Evolutionary conservation across 2,113 vertebrate genomes (phyloP).

Genomic region (Sminthopsis crassicaudata): DNA sequence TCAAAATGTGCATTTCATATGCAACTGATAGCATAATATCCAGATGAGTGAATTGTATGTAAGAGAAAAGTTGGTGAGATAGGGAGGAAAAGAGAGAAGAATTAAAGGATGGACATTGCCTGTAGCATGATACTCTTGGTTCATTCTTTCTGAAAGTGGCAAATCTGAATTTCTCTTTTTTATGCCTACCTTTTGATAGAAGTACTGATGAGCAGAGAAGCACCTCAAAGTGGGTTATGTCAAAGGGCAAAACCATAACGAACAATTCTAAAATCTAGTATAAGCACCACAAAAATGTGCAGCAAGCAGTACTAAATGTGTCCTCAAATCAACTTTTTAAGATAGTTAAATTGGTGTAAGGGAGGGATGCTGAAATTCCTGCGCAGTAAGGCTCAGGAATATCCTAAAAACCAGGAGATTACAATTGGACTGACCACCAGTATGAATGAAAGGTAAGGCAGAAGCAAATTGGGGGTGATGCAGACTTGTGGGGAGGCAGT

Average conservation of each 20-base stretch:
- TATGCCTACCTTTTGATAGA: background rate
- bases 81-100: background rate
- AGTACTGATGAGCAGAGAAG: fast-evolving
- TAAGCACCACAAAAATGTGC: background rate
- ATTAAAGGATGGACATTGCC: background rate
- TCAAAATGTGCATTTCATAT: background rate
- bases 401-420: background rate
- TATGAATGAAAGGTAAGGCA: background rate
- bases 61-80: background rate
- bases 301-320: background rate
- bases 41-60: background rate
- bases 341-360: background rate
- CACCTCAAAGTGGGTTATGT: background rate
- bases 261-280: background rate
- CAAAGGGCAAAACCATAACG: background rate
- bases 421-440: background rate
- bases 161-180: background rate
- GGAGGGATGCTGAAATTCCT: background rate
- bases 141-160: background rate
- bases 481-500: background rate
- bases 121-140: background rate
- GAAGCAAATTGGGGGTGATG: background rate
- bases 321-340: background rate
- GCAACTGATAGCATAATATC: background rate
- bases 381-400: background rate